These are phyloP conservation scores for Taxidea taxus DNA, from an alignment of 2,113 vertebrate genomes.

Conservation along the genomic window DNA sequence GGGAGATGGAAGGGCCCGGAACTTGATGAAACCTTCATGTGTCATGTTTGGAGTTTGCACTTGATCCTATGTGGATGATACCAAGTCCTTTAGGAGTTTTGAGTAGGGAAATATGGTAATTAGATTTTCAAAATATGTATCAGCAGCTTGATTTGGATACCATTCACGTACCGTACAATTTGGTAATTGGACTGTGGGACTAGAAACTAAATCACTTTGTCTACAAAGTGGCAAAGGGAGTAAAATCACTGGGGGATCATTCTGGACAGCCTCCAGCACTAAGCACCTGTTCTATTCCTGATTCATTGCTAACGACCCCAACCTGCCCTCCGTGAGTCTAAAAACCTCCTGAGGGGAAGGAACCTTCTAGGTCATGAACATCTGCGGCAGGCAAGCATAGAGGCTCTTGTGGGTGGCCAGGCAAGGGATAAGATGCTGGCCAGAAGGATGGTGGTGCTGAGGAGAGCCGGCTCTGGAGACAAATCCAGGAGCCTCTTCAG, in stretches of 20 bases:
- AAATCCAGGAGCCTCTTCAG: background rate
- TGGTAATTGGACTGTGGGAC: background rate
- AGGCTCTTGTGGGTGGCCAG: background rate
- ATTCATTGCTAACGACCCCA: background rate
- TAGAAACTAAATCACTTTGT: conserved; percentile 10
- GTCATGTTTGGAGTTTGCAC: background rate
- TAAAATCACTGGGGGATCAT: background rate
- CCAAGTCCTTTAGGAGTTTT: background rate
- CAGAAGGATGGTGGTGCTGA: background rate
- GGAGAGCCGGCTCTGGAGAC: fast-evolving
- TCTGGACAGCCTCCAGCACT: background rate
- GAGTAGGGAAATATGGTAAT: background rate
- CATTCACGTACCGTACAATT: background rate
- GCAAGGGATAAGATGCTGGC: background rate
- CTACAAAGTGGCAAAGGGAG: background rate
- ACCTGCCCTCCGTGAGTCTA: background rate
- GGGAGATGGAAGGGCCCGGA: background rate
- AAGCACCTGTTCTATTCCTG: background rate
- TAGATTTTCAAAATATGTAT: background rate
- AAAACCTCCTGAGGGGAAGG: background rate
- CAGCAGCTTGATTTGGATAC: background rate
- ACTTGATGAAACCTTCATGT: background rate
- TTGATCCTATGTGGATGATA: background rate
- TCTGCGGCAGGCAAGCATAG: too few relatives aligned
- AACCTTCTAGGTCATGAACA: background rate